Conservation (phyloP, 2,113 vertebrate genomes). For the Myiozetetes cayanensis region DNA sequence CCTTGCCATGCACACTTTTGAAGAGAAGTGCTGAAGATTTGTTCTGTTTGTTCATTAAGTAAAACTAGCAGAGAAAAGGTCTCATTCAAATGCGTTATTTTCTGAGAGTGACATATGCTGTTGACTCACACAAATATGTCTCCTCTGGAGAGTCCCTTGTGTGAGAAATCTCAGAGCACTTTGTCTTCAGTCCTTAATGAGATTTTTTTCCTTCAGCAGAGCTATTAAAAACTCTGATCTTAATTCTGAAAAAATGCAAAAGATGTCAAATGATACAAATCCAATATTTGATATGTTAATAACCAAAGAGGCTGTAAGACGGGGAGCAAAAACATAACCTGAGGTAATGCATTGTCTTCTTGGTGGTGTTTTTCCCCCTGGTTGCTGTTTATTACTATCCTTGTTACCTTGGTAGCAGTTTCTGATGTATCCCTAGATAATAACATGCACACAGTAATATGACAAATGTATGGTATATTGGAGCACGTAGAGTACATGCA, state of each 20-base stretch:
- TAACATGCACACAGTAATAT: neutral
- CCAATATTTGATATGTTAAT: neutral
- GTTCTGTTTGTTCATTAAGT: slow-evolving; percentile 45
- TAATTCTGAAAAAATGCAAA: neutral
- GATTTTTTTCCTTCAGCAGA: neutral
- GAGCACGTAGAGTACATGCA: rapidly evolving
- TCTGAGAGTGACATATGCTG: slow-evolving; percentile 28
- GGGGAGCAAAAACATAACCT: neutral
- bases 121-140: slow-evolving; percentile 49
- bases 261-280: neutral
- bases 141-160: neutral
- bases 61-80: neutral
- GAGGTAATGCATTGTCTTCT: neutral
- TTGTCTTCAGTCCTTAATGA: neutral
- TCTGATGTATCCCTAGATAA: neutral
- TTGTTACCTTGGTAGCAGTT: slow-evolving; percentile 50
- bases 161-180: neutral
- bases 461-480: neutral
- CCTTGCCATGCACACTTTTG: neutral
- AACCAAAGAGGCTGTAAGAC: neutral
- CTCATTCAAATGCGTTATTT: slow-evolving; percentile 20
- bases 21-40: neutral
- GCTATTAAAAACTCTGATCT: neutral
- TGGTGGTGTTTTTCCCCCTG: neutral
- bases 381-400: neutral